Evolutionary conservation across 2,888 invertebrate species (phyloP), one percentile per base, ranked within the genome.

Genomic region (Temnothorax ravouxi): DNA sequence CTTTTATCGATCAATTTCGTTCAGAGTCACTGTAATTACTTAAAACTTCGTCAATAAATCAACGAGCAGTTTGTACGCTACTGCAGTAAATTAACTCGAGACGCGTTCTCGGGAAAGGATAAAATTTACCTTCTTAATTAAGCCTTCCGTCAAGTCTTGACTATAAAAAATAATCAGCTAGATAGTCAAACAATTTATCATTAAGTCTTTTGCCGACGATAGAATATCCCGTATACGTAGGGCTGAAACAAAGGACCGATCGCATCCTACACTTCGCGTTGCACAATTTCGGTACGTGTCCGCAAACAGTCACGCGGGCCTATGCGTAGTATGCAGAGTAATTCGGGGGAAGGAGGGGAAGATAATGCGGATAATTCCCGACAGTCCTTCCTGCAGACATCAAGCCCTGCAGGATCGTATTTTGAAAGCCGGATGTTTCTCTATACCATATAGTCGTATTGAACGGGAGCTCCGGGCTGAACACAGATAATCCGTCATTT

Each of bases 391-490:
- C 52, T 44, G 79, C 47, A 72, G 56, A 47, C 38, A 62, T 38
- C 52, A 21, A 80, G 64, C 41, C 56, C 34, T 50, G 67, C 61
- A 56, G 29, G 59, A 61, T 8, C 29, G 59, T 66, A 64, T 59
- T 75, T 54, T 56, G 44, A 64, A 69, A 83, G 79, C 83, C 69
- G 71, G 79, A 83, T 83, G 62, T 59, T 61, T 59, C 47, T 9
- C 38, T 5, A 25, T 50, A 41, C 52, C 52, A 15, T 25, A 25
- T 25, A 25, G n/a, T 47, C 18, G 25, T 18, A n/a, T 50, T 15
- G 44, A 56, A n/a, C n/a, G 56, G 15, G n/a, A 25, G 44, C n/a
- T 41, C 66, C 25, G 52, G 77, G 25, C 13, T 79, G 29, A 81
- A 81, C 41, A 21, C 62, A 41, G 64, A 64, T 74, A 52, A 81